Percentiles rank a stretch among this genome's conserved stretches.
These are phyloP conservation scores for Aphidius colemani DNA, from an alignment of 2,888 invertebrate genomes.

Conservation along the genomic window DNA sequence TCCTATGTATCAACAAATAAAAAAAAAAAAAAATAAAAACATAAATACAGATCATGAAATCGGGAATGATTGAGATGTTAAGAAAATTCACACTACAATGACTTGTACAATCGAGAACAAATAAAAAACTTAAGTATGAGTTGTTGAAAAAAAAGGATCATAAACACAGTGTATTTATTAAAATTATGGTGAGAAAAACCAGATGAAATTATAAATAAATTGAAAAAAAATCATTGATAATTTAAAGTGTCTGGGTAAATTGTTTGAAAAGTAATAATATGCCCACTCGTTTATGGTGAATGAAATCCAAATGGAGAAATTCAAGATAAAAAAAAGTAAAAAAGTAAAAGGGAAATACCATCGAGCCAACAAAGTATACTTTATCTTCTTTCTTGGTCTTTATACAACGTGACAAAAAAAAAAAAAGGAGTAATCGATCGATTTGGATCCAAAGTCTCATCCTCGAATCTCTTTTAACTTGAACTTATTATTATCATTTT, in stretches of 20 bases:
- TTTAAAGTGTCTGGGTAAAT: constrained; percentile 4
- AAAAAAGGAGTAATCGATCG: constrained; percentile 29
- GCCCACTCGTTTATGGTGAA: constrained; percentile 4
- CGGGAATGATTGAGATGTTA: neutral
- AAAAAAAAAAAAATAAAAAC: neutral
- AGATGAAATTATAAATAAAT: neutral
- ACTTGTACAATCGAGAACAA: too few species aligned
- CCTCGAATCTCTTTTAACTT: constrained; percentile 11
- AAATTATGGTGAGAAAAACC: constrained; percentile 10
- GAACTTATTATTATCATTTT: neutral
- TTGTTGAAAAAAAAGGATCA: constrained; percentile 37
- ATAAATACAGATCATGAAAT: constrained; percentile 3
- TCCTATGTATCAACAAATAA: too few species aligned
- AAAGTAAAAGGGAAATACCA: constrained; percentile 14
- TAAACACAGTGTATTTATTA: constrained; percentile 24
- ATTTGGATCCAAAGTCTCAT: constrained; percentile 33
- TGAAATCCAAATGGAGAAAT: constrained; percentile 18
- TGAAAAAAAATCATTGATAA: constrained; percentile 5
- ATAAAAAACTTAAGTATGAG: neutral
- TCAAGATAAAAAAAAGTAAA: constrained; percentile 14
- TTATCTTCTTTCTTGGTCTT: neutral
- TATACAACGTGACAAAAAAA: constrained; percentile 22
- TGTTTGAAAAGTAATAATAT: constrained; percentile 14
- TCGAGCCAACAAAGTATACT: constrained; percentile 4
- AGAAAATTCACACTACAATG: too few species aligned